Evolutionary conservation across 2,888 invertebrate species (phyloP), one percentile per base, ranked within the genome.

Genomic region (Brachylomia viminalis): DNA sequence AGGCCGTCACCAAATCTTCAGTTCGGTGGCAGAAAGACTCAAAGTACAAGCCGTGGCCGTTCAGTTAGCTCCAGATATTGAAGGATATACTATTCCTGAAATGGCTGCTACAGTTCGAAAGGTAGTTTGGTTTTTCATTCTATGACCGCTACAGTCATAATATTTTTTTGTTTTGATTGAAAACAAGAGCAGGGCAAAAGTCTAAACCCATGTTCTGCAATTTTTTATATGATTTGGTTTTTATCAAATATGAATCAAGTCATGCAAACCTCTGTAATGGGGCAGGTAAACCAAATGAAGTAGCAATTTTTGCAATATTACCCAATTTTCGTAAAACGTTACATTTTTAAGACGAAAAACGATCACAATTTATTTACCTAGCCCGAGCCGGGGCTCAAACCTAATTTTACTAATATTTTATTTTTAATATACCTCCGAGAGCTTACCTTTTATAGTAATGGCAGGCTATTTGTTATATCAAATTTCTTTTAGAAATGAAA

Each of bases 21-120:
- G 82, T 11, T 52, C 86, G 0, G 75, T 87, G 0, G 87, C 91
- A 30, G 92, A 93, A 69, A 90, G 92, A 52, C 83, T 94, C 0
- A 94, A 93, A 79, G 69, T 92, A 2, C 88, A 88, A 62, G 91
- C 93, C 1, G 80, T 93, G 23, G 87, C 91, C 17, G 84, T 92
- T 7, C 92, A 93, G 72, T 77, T 93, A 0, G 87, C 88, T 0
- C 90, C 91, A 11, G 93, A 94, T 72, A 71, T 92, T 13, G 87
- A 88, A 30, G 87, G 90, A 20, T 85, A 91, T 5, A 92, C 79
- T 67, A 90, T 94, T 62, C 83, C 86, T 23, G 88, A 92, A 73
- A 92, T 93, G 61, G 92, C 93, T 33, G 73, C 71, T 6, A 87
- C 87, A 56, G 79, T 92, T 11, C 84, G 90, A 61, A 89, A 91